phyloP scores from a whole-genome alignment of 2,797 vertebrate genomes.

The Sylvia borin region DNA sequence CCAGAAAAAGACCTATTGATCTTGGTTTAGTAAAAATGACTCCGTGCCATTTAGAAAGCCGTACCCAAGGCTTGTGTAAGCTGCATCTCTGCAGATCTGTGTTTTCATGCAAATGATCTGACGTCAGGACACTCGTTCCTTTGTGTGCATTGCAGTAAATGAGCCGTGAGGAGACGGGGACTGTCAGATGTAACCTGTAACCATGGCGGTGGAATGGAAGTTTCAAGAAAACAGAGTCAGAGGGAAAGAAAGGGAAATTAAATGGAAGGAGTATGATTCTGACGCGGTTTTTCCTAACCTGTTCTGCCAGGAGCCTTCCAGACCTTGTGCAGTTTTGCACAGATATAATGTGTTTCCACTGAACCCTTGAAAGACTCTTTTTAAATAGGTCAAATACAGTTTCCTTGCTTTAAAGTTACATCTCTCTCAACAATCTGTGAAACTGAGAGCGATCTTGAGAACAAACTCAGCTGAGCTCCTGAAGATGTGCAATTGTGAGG shows the following conservation, averaged over 20 bases:
- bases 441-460: neutral
- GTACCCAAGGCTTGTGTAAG: neutral
- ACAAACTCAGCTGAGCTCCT: neutral
- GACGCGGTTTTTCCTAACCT: slow-evolving; percentile 29
- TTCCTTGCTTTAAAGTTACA: neutral
- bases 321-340: neutral
- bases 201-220: neutral
- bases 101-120: slow-evolving; percentile 28
- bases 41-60: neutral
- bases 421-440: neutral
- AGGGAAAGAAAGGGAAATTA: neutral
- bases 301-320: slow-evolving; percentile 35
- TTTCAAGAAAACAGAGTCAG: neutral
- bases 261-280: neutral
- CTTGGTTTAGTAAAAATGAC: neutral
- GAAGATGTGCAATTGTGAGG: neutral
- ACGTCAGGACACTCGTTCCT: neutral
- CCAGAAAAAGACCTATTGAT: neutral
- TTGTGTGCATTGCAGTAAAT: slow-evolving; percentile 5
- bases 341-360: slow-evolving; percentile 13
- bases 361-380: slow-evolving; percentile 17
- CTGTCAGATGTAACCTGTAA: slow-evolving; percentile 22
- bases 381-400: slow-evolving; percentile 29
- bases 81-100: neutral
- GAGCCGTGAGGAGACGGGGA: neutral